phyloP scores from a whole-genome alignment of 2,797 vertebrate species.

The Oophaga sylvatica region DNA sequence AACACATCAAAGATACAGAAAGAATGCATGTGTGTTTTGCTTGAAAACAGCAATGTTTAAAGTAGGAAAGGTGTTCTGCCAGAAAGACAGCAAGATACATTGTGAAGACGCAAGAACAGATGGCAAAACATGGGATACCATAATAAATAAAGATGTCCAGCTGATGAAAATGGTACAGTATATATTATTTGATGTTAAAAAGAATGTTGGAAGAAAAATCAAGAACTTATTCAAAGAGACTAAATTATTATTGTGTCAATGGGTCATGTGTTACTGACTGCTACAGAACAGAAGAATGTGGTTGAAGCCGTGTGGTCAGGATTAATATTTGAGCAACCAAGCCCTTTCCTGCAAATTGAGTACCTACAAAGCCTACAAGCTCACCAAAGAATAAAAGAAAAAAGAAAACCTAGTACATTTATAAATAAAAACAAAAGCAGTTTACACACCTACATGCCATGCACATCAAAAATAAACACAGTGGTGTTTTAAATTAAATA shows the following conservation, averaged over 20 bases:
- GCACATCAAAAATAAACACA: not conserved
- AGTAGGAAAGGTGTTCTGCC: conserved; percentile 52
- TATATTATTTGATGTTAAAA: conserved; percentile 42
- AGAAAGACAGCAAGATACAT: conserved; percentile 55
- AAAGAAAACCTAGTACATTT: not conserved
- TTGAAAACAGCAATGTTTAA: conserved; percentile 52
- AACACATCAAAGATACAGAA: conserved; percentile 46
- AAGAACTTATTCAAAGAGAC: not conserved
- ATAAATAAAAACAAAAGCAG: not conserved
- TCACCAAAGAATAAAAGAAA: not conserved
- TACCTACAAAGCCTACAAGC: not conserved
- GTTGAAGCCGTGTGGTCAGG: conserved; percentile 6
- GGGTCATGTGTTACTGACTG: conserved; percentile 19
- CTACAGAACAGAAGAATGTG: conserved; percentile 4
- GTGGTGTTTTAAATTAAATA: too few species aligned
- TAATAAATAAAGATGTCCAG: conserved; percentile 58
- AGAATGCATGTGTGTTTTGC: conserved; percentile 48
- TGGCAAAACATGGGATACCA: conserved; percentile 57
- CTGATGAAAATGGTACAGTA: conserved; percentile 49
- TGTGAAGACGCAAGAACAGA: conserved; percentile 43
- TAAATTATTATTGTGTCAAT: conserved; percentile 15
- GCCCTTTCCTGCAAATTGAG: not conserved
- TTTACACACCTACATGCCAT: not conserved
- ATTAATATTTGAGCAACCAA: not conserved
- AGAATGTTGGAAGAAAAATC: conserved; percentile 33